A percentile compares a stretch with the other conserved stretches of the same genome.
Conservation (phyloP, 1,140 invertebrate genomes). For the Lithobius niger region DNA sequence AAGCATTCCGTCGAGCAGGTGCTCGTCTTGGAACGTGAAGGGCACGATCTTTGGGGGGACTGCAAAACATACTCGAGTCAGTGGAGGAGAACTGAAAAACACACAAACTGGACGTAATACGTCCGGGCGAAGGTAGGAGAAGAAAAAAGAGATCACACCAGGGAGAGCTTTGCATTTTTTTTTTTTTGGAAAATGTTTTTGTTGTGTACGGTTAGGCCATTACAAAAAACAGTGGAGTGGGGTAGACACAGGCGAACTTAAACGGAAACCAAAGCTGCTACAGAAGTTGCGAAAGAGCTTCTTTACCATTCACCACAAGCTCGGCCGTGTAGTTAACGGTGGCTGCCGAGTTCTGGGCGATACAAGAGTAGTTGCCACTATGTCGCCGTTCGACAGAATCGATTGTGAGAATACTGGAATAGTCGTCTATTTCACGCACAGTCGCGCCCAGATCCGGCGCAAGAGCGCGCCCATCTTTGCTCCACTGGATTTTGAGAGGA, state of each 20-base stretch:
- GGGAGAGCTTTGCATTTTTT: too few species aligned
- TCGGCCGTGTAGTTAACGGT: constrained; percentile 26
- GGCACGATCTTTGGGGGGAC: constrained; percentile 38
- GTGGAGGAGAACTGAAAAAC: constrained; percentile 6
- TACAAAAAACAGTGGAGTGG: too few species aligned
- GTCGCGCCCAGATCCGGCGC: constrained; percentile 27
- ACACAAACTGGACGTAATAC: too few species aligned
- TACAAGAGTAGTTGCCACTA: constrained; percentile 45
- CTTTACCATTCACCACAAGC: constrained; percentile 31
- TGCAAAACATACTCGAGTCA: constrained; percentile 18
- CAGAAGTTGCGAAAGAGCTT: too few species aligned
- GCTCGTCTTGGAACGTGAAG: constrained; percentile 29
- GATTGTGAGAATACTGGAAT: constrained; percentile 46
- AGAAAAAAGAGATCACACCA: too few species aligned
- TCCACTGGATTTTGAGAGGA: constrained; percentile 50
- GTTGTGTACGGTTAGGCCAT: constrained; percentile 14
- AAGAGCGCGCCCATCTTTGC: constrained; percentile 43
- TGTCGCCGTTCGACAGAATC: constrained; percentile 54
- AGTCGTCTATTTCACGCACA: constrained; percentile 48
- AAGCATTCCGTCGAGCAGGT: constrained; percentile 32
- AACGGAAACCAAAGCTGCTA: too few species aligned
- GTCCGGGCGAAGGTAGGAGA: too few species aligned
- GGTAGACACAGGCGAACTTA: too few species aligned
- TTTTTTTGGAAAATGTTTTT: constrained; percentile 16
- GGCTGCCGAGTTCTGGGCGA: constrained; percentile 27